Evolutionary conservation across 2,888 invertebrate species (phyloP), one percentile per base, ranked within the genome.

Genomic region (Sphinx pinastri): DNA sequence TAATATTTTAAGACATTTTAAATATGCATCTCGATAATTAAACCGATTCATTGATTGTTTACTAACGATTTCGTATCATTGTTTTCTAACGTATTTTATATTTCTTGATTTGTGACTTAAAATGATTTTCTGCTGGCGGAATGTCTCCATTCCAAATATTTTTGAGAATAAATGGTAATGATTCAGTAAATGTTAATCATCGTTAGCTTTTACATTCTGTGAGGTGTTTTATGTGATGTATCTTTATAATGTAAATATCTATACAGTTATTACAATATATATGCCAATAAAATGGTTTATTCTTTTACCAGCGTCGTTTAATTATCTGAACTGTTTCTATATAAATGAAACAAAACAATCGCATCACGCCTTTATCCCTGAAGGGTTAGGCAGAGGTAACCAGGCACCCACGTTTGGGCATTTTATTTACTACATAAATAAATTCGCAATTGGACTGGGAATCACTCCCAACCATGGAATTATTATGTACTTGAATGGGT

Each of bases 271-370:
- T 87, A 86, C 74, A 72, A 73, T 73, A 69, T 66, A 66, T 88
- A 90, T 88, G 88, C 88, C 88, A 92, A 91, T 93, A 90, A 91
- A 88, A 91, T 88, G 88, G 88, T 92, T 91, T 92, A 93, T 93
- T 93, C 92, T 93, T 92, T 88, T 91, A 91, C 79, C 70, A 67
- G 4, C 76, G 77, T 80, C 74, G 82, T 86, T 87, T 86, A 74
- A 79, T 77, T 69, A 11, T 54, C 8, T 25, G 19, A 38, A 13
- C 13, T 54, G 2, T 25, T 25, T 25, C 1, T 25, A 25, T 25
- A 25, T 25, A 25, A 25, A 25, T 25, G 1, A 25, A 25, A 25
- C 25, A 25, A 25, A 25, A 25, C 25, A 25, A n/a, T n/a, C n/a
- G n/a, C 2, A 25, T 25, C 25, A 25, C 25, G 25, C 2, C 25